Percentiles rank a stretch among this genome's conserved stretches.
These are phyloP conservation scores for Gymnogyps californianus DNA, from an alignment of 2,113 vertebrate species.

Conservation along the genomic window DNA sequence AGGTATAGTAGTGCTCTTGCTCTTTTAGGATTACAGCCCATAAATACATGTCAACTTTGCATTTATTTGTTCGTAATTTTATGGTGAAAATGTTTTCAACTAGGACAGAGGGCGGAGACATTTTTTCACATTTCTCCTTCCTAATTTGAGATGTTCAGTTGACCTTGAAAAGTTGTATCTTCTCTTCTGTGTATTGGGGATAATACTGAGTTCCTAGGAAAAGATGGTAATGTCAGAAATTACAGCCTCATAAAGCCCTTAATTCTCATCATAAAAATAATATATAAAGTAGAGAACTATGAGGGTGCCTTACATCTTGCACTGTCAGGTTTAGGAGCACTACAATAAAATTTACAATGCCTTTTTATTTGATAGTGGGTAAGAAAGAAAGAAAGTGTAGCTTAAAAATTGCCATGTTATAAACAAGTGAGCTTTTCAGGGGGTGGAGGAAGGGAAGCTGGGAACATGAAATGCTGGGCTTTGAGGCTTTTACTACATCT, in stretches of 20 bases:
- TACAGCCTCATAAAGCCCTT: conserved; percentile 76
- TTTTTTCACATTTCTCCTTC: background rate
- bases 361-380: conserved; percentile 70
- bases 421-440: conserved; percentile 56
- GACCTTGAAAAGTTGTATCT: conserved; percentile 69
- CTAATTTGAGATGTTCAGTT: conserved; percentile 31
- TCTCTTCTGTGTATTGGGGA: conserved; percentile 36
- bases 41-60: background rate
- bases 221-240: conserved; percentile 76
- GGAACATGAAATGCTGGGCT: background rate
- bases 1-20: background rate
- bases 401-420: conserved; percentile 61
- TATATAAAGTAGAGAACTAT: conserved; percentile 78
- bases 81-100: background rate
- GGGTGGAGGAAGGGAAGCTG: background rate
- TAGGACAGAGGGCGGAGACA: accelerated
- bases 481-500: conserved; percentile 20
- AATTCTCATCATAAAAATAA: conserved; percentile 80
- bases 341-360: conserved; percentile 74
- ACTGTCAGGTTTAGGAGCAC: conserved; percentile 72
- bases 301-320: conserved; percentile 72
- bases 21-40: background rate
- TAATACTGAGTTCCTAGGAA: conserved; percentile 62
- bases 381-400: conserved; percentile 53
- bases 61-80: background rate